A percentile compares a stretch with the other conserved stretches of the same genome.
Conservation (phyloP, 2,888 invertebrate species). For the Apotomis capreana region DNA sequence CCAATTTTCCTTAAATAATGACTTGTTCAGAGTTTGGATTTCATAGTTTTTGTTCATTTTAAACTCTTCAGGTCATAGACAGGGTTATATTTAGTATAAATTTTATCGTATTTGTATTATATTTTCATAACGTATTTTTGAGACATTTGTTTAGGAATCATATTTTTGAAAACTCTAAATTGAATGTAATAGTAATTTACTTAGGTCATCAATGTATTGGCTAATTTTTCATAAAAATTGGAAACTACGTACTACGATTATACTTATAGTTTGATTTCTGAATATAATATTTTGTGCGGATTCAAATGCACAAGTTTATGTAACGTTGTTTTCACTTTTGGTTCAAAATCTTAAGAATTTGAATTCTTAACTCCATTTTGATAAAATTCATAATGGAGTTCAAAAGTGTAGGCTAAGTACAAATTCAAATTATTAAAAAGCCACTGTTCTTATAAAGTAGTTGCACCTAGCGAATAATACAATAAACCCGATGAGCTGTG, state of each 20-base stretch:
- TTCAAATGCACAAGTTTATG: slow-evolving; percentile 31
- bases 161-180: slow-evolving; percentile 81
- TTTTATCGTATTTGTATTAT: slow-evolving; percentile 83
- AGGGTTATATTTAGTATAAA: slow-evolving; percentile 84
- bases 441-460: slow-evolving; percentile 84
- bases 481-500: slow-evolving; percentile 84
- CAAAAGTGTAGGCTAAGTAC: slow-evolving; percentile 79
- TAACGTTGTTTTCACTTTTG: slow-evolving; percentile 22
- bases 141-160: slow-evolving; percentile 82
- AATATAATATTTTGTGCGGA: slow-evolving; percentile 31
- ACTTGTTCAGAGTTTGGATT: slow-evolving; percentile 79
- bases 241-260: slow-evolving; percentile 49
- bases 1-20: slow-evolving; percentile 64
- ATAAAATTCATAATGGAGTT: slow-evolving; percentile 68
- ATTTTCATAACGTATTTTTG: slow-evolving; percentile 84
- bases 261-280: slow-evolving; percentile 27
- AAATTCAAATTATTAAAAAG: slow-evolving; percentile 81
- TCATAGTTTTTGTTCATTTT: slow-evolving; percentile 64
- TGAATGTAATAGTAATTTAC: slow-evolving; percentile 60
- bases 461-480: slow-evolving; percentile 82
- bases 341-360: slow-evolving; percentile 45
- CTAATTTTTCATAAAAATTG: slow-evolving; percentile 55
- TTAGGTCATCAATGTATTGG: slow-evolving; percentile 73
- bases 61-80: slow-evolving; percentile 84
- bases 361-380: slow-evolving; percentile 57